These are phyloP conservation scores for Pelobates fuscus DNA, from an alignment of 2,113 vertebrate genomes.

Conservation along the genomic window DNA sequence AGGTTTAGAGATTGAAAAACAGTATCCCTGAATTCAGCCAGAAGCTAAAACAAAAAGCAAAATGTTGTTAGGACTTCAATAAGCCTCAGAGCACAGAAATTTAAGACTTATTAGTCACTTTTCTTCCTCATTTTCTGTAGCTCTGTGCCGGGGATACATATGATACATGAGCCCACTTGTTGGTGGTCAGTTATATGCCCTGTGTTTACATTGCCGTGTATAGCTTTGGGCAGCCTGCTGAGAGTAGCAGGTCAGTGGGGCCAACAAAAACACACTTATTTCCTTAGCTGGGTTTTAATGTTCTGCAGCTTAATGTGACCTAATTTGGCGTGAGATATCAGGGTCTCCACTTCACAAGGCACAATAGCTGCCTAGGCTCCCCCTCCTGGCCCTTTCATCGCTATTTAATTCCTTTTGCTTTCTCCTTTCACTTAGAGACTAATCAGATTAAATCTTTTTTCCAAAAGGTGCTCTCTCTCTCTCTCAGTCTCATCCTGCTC, in stretches of 20 bases:
- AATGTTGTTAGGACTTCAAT: not conserved
- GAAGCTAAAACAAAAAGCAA: too few relatives aligned
- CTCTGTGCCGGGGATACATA: slow-evolving; percentile 37
- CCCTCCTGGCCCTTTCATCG: slow-evolving; percentile 45
- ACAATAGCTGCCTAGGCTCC: slow-evolving; percentile 48
- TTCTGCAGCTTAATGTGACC: slow-evolving; percentile 51
- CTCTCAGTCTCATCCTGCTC: slow-evolving; percentile 6
- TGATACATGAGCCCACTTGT: slow-evolving; percentile 49
- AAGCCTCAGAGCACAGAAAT: not conserved
- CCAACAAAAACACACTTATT: slow-evolving; percentile 43
- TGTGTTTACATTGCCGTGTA: slow-evolving; percentile 26
- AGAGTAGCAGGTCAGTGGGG: slow-evolving; percentile 46
- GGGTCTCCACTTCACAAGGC: slow-evolving; percentile 56
- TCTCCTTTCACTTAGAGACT: slow-evolving; percentile 53
- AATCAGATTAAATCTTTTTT: slow-evolving; percentile 62
- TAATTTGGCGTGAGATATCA: slow-evolving; percentile 54
- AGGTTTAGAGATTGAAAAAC: not conserved
- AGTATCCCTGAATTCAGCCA: too few relatives aligned
- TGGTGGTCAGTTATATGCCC: slow-evolving; percentile 4
- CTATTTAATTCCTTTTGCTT: slow-evolving; percentile 57
- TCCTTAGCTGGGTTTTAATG: slow-evolving; percentile 34
- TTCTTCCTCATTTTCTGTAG: not conserved
- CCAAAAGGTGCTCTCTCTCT: slow-evolving; percentile 28
- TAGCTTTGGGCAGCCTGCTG: slow-evolving; percentile 1
- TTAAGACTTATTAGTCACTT: not conserved